Base-by-base conservation (phyloP, 1,140 invertebrate genomes). In the Cecropterus lyciades region DNA sequence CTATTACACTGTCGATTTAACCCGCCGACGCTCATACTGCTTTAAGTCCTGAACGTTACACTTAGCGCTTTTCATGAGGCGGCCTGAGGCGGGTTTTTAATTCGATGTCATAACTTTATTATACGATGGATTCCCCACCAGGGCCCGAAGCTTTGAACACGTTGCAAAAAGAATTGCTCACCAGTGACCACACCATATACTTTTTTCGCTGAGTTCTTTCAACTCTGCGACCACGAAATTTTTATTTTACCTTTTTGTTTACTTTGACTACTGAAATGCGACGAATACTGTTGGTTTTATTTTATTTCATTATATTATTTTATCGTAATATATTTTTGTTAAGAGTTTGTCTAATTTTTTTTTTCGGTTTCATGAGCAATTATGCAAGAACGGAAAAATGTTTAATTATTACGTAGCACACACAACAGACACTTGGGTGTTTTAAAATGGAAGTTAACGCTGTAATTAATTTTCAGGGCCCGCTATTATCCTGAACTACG, bases 391-490 rank as follows among this genome's bases (percentile, higher is more conserved):
- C 1, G 1, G 1, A 11, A 37, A 37, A 11, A 11, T 1, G 10
- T 11, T 11, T 11, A n/a, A 11, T 9, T 37, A 10, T 37, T 37
- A 1, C 4, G n/a, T 37, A 11, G 33, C 33, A 37, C 3, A 7
- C 27, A 30, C 27, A 6, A 30, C 33, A 11, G 33, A 11, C 11
- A 37, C 11, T 37, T 30, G 7, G 9, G 30, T 33, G 30, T 10
- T 6, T 37, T 11, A 45, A 14, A 30, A 68, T 52, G 33, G 43
- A 53, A 70, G 63, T 42, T 79, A 83, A 87, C 69, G 53, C 48
- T 77, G 53, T 70, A 83, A 82, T 87, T 91, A 77, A 85, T 89
- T 90, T 91, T 80, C 88, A 89, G 87, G 84, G 77, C 77, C 84
- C 75, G 78, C 77, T 85, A 71, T 85, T 84, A 79, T 89, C 85